Conservation (phyloP, 2,888 invertebrate species). For the Zygothrica quintamaculata region DNA sequence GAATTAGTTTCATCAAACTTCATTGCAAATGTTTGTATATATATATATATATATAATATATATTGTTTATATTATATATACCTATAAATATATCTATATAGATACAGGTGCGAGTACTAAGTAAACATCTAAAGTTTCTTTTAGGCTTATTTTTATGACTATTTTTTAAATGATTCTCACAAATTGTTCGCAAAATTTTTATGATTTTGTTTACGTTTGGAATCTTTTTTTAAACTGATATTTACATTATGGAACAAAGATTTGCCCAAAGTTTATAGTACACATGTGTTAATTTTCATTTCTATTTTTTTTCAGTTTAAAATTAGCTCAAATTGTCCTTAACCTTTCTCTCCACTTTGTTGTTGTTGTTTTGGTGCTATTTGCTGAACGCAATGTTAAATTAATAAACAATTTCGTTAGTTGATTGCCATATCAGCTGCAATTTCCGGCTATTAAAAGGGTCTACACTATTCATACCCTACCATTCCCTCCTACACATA, state of each 20-base stretch:
- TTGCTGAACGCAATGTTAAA: constrained; percentile 29
- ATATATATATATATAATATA: background rate
- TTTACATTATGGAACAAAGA: too few species aligned
- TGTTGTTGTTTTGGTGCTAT: constrained; percentile 15
- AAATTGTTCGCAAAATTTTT: too few species aligned
- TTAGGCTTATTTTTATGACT: too few species aligned
- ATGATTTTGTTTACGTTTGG: too few species aligned
- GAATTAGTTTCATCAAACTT: too few species aligned
- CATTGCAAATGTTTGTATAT: too few species aligned
- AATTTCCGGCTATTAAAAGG: constrained; percentile 52
- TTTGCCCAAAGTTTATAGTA: too few species aligned
- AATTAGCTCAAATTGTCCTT: constrained; percentile 5
- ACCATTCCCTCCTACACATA: constrained; percentile 5
- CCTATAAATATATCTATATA: background rate
- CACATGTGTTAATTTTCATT: background rate
- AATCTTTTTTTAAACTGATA: too few species aligned
- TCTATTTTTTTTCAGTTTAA: background rate
- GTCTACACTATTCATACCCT: constrained; percentile 4
- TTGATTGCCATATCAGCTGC: constrained; percentile 50
- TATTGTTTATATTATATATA: too few species aligned
- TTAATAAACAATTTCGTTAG: constrained; percentile 50
- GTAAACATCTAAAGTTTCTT: too few species aligned
- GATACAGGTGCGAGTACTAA: background rate
- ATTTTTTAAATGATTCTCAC: too few species aligned
- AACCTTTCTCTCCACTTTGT: constrained; percentile 14